Conservation (phyloP, 2,797 vertebrate genomes). For the Ciconia nigra region DNA sequence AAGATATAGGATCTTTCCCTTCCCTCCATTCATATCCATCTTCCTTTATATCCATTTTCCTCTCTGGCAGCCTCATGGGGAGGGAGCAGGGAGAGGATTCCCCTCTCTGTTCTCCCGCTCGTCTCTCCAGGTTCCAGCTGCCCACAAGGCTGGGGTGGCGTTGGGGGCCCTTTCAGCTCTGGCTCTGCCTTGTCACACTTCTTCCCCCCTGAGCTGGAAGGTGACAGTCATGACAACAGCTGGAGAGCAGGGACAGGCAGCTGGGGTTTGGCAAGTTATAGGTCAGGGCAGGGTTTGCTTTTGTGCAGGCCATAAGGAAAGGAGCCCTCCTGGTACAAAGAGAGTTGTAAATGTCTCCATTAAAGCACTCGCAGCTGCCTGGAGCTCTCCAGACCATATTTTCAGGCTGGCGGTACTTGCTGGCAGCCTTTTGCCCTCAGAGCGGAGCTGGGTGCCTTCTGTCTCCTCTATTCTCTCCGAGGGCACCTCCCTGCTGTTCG, state of each 20-base stretch:
- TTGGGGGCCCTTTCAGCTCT: background rate
- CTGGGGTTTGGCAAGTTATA: background rate
- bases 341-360: background rate
- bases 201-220: background rate
- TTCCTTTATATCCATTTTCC: background rate
- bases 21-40: background rate
- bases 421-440: background rate
- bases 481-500: background rate
- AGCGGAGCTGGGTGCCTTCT: background rate
- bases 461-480: background rate
- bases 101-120: background rate
- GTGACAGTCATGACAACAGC: background rate
- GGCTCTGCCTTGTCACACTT: accelerated
- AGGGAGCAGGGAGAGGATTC: background rate
- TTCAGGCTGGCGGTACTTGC: background rate
- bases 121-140: background rate
- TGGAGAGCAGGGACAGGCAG: background rate
- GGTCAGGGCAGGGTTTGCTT: background rate
- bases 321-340: background rate
- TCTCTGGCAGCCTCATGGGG: background rate
- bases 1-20: background rate
- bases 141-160: accelerated
- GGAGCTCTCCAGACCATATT: background rate
- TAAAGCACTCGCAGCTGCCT: background rate
- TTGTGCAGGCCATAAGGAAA: background rate